These are phyloP conservation scores for Lithophane leautieri DNA, from an alignment of 2,888 invertebrate genomes.

Conservation along the genomic window DNA sequence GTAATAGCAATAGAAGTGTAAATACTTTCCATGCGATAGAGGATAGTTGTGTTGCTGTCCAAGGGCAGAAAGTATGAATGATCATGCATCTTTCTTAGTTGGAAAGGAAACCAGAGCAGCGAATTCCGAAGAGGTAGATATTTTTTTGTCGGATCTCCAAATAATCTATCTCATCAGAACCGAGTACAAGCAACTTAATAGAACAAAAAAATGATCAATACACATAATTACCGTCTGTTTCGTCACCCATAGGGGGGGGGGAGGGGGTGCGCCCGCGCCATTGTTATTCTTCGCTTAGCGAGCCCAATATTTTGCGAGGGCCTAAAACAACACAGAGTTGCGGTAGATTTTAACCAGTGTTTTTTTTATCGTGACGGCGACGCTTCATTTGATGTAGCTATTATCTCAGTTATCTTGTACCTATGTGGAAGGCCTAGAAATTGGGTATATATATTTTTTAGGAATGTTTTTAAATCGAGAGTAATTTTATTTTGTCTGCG, in stretches of 20 bases:
- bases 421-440: conserved; percentile 58
- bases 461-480: conserved; percentile 39
- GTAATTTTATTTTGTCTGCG: conserved; percentile 26
- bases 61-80: neutral
- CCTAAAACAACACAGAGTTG: conserved; percentile 82
- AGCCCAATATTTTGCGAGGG: conserved; percentile 82
- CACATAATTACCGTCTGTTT: conserved; percentile 51
- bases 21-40: neutral
- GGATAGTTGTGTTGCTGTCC: neutral
- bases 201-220: conserved; percentile 41
- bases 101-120: neutral
- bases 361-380: conserved; percentile 76
- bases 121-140: neutral
- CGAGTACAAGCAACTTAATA: neutral
- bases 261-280: conserved; percentile 57
- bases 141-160: neutral
- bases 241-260: conserved; percentile 31
- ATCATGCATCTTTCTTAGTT: neutral
- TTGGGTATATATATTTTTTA: conserved; percentile 52
- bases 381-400: conserved; percentile 76
- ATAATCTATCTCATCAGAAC: neutral
- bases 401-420: conserved; percentile 74
- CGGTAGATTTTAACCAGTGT: conserved; percentile 74
- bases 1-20: neutral
- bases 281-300: conserved; percentile 85